Percentiles rank a stretch among this genome's conserved stretches.
These are phyloP conservation scores for Eupsilia transversa DNA, from an alignment of 2,888 invertebrate genomes.

Conservation along the genomic window DNA sequence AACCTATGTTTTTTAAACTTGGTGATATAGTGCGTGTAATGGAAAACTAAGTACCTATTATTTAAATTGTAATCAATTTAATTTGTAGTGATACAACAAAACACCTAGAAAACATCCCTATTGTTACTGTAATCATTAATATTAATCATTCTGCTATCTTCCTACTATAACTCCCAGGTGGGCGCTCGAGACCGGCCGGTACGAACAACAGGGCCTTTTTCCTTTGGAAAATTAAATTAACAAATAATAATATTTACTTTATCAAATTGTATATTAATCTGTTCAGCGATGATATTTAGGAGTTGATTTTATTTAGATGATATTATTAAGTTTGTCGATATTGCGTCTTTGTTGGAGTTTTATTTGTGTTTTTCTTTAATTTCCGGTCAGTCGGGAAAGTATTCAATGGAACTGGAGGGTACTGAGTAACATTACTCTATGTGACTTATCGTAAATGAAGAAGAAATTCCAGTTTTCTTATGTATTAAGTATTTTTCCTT, in stretches of 20 bases:
- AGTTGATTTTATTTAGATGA: slow-evolving; percentile 9
- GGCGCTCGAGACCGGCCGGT: slow-evolving; percentile 1
- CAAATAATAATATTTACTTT: slow-evolving; percentile 23
- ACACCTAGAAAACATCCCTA: slow-evolving; percentile 11
- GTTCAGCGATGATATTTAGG: not conserved
- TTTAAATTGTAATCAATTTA: not conserved
- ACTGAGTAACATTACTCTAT: not conserved
- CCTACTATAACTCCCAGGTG: slow-evolving; percentile 20
- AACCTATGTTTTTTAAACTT: not conserved
- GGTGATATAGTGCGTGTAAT: slow-evolving; percentile 5
- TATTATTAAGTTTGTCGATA: slow-evolving; percentile 19
- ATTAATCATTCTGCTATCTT: slow-evolving; percentile 48
- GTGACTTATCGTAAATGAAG: slow-evolving; percentile 6
- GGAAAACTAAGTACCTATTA: slow-evolving; percentile 5
- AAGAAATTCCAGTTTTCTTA: not conserved
- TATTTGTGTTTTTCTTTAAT: slow-evolving; percentile 53
- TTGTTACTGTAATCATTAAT: slow-evolving; percentile 30
- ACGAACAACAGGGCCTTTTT: not conserved
- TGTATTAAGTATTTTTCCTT: not conserved
- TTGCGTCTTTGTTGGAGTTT: slow-evolving; percentile 23
- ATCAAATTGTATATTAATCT: slow-evolving; percentile 7
- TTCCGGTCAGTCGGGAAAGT: slow-evolving; percentile 35
- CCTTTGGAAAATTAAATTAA: slow-evolving; percentile 26
- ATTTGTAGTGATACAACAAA: not conserved
- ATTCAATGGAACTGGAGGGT: not conserved